A percentile compares a stretch with the other conserved stretches of the same genome.
These are phyloP conservation scores for Netelia fuscicornis DNA, from an alignment of 2,888 invertebrate genomes.

Conservation along the genomic window DNA sequence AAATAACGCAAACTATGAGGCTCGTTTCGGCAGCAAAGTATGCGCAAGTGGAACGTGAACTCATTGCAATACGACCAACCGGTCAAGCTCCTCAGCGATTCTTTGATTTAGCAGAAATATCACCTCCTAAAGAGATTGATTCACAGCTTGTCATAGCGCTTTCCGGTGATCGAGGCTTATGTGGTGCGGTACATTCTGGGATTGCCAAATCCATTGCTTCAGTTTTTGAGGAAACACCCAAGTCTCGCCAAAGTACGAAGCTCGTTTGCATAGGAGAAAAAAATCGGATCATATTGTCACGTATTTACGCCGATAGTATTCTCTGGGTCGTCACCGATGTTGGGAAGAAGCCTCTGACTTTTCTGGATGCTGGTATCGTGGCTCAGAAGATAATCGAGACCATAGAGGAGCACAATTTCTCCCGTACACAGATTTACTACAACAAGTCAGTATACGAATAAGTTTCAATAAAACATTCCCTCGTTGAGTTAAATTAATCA, in stretches of 20 bases:
- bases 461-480: not conserved
- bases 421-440: slow-evolving; percentile 68
- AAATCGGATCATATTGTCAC: slow-evolving; percentile 67
- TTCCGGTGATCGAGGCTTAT: slow-evolving; percentile 71
- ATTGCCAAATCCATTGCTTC: slow-evolving; percentile 63
- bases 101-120: slow-evolving; percentile 63
- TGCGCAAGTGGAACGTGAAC: slow-evolving; percentile 66
- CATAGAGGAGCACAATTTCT: slow-evolving; percentile 55
- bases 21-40: slow-evolving; percentile 72
- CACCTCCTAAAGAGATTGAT: slow-evolving; percentile 47
- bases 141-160: slow-evolving; percentile 67
- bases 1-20: slow-evolving; percentile 72
- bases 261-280: slow-evolving; percentile 71
- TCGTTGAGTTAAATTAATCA: too few relatives aligned
- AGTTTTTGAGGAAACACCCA: slow-evolving; percentile 44
- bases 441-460: slow-evolving; percentile 68
- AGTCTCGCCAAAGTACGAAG: slow-evolving; percentile 54
- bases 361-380: slow-evolving; percentile 68
- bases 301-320: slow-evolving; percentile 65
- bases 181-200: slow-evolving; percentile 72
- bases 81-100: slow-evolving; percentile 63
- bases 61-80: slow-evolving; percentile 57
- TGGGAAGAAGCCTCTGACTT: slow-evolving; percentile 70
- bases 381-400: slow-evolving; percentile 62
- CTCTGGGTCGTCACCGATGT: slow-evolving; percentile 69